Evolutionary conservation across 2,113 vertebrate species (phyloP).

Genomic region (Nesoenas mayeri): DNA sequence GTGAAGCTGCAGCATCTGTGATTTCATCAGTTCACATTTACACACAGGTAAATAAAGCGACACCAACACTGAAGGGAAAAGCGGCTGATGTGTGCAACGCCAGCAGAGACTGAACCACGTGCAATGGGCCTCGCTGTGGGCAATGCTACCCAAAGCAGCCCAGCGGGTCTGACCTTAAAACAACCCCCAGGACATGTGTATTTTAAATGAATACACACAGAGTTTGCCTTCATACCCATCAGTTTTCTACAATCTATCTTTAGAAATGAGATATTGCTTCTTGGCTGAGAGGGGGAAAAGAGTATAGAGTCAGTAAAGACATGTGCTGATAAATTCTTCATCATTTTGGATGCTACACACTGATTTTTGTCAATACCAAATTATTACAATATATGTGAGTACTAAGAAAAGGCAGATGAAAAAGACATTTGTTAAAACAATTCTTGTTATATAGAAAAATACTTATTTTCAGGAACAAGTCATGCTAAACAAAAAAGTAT

Average conservation of each 20-base stretch:
- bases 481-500: background rate
- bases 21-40: background rate
- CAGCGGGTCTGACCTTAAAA: background rate
- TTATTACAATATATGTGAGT: background rate
- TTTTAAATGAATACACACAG: background rate
- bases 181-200: background rate
- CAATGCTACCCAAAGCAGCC: background rate
- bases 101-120: too few species aligned
- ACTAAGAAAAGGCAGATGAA: background rate
- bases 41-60: accelerated
- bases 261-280: background rate
- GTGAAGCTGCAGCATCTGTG: background rate
- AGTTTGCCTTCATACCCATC: background rate
- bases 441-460: background rate
- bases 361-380: background rate
- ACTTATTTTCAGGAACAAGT: background rate
- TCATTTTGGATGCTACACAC: background rate
- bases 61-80: background rate
- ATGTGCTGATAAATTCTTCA: background rate
- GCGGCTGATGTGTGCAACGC: background rate
- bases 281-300: background rate
- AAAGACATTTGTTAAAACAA: background rate
- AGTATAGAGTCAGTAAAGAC: background rate
- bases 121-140: background rate
- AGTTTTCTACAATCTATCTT: background rate